Evolutionary conservation across 2,113 vertebrate species (phyloP), one percentile per base, ranked within the genome.

Genomic region (Daboia siamensis): DNA sequence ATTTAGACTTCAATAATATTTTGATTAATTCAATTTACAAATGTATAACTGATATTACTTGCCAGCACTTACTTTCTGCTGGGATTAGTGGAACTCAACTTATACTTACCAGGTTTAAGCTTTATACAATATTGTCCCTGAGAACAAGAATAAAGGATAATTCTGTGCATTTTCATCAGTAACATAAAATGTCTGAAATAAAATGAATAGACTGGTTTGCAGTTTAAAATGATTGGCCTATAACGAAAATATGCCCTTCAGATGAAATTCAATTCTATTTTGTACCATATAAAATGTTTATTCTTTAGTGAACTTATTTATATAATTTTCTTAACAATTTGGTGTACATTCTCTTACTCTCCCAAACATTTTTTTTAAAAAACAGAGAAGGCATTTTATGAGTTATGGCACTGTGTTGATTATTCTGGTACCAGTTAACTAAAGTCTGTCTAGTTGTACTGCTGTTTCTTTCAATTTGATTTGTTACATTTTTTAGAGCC

Each of bases 401-500:
- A 94, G 91, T 91, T 26, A 5, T 93, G 87, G 93, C 91, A 95
- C 89, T 93, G 94, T 96, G 74, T 88, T 24, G 17, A 55, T 89
- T 96, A 69, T 96, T 95, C 87, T 93, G 94, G 93, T 95, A 96
- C 90, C 92, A 84, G 90, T 94, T 29, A 0, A 90, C 91, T 89
- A 86, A 94, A 95, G 85, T 90, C 64, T 95, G 0, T 95, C 93
- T 91, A 93, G 91, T 90, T 90, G 96, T 93, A 94, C 96, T 95
- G 86, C 59, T 89, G 87, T 93, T 96, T 89, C 92, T 97, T 95
- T 90, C 94, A 56, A 80, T 91, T 95, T 87, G 9, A 93, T 95
- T 95, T 96, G 97, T 97, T 97, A 92, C 97, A 96, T 96, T 95
- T 94, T 95, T 93, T 97, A 64, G 95, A 94, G 95, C 97, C 94